phyloP scores from a whole-genome alignment of 2,888 invertebrate genomes.

The Tetragnatha montana region DNA sequence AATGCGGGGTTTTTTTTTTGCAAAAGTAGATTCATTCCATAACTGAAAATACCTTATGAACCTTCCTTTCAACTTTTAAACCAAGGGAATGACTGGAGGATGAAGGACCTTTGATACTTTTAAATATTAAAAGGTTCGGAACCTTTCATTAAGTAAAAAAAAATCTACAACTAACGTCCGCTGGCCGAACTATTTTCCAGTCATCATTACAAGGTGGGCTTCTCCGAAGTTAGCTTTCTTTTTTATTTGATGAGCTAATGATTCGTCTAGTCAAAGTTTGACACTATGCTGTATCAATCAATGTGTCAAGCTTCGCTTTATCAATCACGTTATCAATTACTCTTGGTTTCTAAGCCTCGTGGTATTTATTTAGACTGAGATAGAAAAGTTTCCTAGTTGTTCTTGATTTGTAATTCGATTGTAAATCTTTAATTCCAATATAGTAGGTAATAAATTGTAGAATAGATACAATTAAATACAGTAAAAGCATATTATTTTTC shows the following conservation, averaged over 20 bases:
- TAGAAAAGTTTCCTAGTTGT: background rate
- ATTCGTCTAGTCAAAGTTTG: slow-evolving; percentile 22
- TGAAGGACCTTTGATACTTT: too few species aligned
- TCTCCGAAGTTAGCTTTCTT: background rate
- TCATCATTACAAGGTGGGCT: background rate
- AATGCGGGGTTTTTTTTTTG: too few species aligned
- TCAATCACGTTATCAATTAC: slow-evolving; percentile 43
- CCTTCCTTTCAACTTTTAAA: too few species aligned
- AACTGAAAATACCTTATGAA: too few species aligned
- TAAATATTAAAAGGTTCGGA: background rate
- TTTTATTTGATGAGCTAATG: slow-evolving; percentile 23
- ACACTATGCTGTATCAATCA: slow-evolving; percentile 36
- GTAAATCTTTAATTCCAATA: too few species aligned
- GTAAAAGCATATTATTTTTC: too few species aligned
- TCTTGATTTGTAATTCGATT: too few species aligned
- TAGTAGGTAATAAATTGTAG: too few species aligned
- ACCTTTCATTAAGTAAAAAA: background rate
- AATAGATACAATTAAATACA: too few species aligned
- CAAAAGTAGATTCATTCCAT: too few species aligned
- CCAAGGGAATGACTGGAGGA: too few species aligned
- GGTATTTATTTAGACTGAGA: slow-evolving; percentile 3
- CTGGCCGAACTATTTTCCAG: background rate
- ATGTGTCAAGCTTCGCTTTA: slow-evolving; percentile 35
- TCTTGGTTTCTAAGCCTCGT: slow-evolving; percentile 11
- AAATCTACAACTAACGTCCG: slow-evolving; percentile 19